Evolutionary conservation across 2,888 invertebrate species (phyloP), one percentile per base, ranked within the genome.

Genomic region (Microdon myrmicae): DNA sequence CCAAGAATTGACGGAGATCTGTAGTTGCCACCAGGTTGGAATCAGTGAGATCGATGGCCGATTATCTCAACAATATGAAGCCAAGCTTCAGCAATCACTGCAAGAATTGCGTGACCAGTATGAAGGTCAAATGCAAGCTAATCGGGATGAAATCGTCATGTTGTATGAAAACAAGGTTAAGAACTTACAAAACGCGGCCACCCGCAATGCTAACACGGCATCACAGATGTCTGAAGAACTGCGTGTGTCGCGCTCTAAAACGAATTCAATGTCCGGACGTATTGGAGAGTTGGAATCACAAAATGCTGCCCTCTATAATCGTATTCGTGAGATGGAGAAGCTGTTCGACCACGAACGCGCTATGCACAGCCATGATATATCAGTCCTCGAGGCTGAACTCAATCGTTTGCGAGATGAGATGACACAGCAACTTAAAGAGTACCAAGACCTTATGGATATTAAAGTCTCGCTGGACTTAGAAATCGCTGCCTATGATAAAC

Each of bases 371-470:
- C 87, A 89, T 67, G 89, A 88, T 74, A 80, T 93, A 67, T 86
- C 88, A 1, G 77, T 86, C 0, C 82, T 94, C 67, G 95, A 96
- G 74, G 85, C 85, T 20, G 94, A 94, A 78, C 78, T 95, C 70
- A 81, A 86, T 3, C 84, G 88, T 1, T 83, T 94, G 74, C 86
- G 92, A 10, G 90, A 92, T 45, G 92, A 94, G 78, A 91, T 96
- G 88, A 87, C 90, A 1, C 86, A 86, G 9, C 93, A 96, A 76
- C 82, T 96, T 72, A 87, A 90, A 73, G 98, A 99, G 79, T 99
- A 97, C 81, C 93, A 95, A 78, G 96, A 96, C 74, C 86, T 99
- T 64, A 92, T 97, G 90, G 97, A 97, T 80, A 93, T 95, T 78
- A 98, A 97, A 82, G 90, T 94, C 23, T 90, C 91, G 14, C 84